A percentile compares a stretch with the other conserved stretches of the same genome.
These are phyloP conservation scores for Diarsia dahlii DNA, from an alignment of 2,888 invertebrate genomes.

Conservation along the genomic window DNA sequence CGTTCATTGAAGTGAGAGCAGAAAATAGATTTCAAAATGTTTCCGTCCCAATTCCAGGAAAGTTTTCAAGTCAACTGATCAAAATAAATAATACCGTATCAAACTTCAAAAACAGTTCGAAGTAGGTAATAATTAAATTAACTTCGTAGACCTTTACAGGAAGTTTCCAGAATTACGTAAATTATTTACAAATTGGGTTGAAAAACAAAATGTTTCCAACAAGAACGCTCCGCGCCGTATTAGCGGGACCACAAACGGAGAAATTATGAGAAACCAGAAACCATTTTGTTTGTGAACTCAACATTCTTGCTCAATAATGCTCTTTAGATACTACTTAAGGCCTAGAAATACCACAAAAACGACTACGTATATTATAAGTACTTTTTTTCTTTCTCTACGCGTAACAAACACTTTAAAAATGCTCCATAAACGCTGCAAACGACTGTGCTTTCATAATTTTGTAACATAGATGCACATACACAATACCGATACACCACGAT, in stretches of 20 bases:
- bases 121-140: conserved; percentile 26
- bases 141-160: conserved; percentile 6
- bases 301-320: neutral
- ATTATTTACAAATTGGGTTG: conserved; percentile 43
- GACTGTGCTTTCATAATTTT: too few species aligned
- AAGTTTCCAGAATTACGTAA: conserved; percentile 32
- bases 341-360: neutral
- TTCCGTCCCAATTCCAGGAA: conserved; percentile 10
- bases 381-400: too few species aligned
- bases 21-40: conserved; percentile 15
- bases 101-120: conserved; percentile 35
- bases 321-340: neutral
- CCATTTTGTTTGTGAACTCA: conserved; percentile 20
- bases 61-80: neutral
- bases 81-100: conserved; percentile 26
- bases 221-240: conserved; percentile 18
- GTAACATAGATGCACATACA: too few species aligned
- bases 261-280: conserved; percentile 33
- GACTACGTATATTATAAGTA: neutral
- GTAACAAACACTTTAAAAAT: too few species aligned
- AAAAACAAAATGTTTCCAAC: conserved; percentile 39
- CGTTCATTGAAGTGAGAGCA: neutral
- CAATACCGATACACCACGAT: too few species aligned
- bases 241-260: conserved; percentile 31
- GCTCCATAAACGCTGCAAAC: too few species aligned